Evolutionary conservation across 1,140 invertebrate species (phyloP), one percentile per base, ranked within the genome.

Genomic region (Aphis gossypii): DNA sequence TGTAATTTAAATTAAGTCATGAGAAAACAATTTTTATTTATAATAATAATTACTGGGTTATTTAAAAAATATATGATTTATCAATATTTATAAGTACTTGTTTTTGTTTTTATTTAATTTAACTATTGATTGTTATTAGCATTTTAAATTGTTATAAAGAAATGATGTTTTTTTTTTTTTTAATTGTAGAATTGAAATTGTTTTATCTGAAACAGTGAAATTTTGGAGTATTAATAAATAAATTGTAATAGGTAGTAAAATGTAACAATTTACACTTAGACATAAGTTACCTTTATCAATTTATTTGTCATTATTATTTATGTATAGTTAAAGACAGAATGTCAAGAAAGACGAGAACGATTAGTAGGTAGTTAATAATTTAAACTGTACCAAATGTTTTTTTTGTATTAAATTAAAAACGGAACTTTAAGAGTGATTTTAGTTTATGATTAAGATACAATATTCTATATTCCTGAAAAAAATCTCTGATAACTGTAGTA

Each of bases 51-150:
- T 82, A 82, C 20, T 21, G n/a, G 18, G 35, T 38, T 38, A 38
- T 83, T 83, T 38, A 7, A 83, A 23, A 76, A 83, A 83, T 83
- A 38, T 83, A 83, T 83, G 3, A 38, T 83, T 83, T 82, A 38
- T 35, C 14, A 9, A 38, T 82, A 38, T 35, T n/a, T 8, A 38
- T 23, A 23, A 20, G 38, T 76, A 76, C 18, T 76, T 60, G 30
- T 60, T 60, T 35, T 82, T 83, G 76, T 83, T 38, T 83, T 83
- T 83, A 83, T 38, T 38, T 83, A 35, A 83, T 38, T 76, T 83
- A 38, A 83, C 38, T 20, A 83, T 21, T 38, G n/a, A 38, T 82
- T 83, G 35, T 83, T 83, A 83, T 83, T 76, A 38, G 8, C 21
- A 83, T 83, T 83, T 38, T 38, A 38, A 83, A 38, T 38, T 83